phyloP scores from a whole-genome alignment of 2,888 invertebrate species.

The Sericinus montela region DNA sequence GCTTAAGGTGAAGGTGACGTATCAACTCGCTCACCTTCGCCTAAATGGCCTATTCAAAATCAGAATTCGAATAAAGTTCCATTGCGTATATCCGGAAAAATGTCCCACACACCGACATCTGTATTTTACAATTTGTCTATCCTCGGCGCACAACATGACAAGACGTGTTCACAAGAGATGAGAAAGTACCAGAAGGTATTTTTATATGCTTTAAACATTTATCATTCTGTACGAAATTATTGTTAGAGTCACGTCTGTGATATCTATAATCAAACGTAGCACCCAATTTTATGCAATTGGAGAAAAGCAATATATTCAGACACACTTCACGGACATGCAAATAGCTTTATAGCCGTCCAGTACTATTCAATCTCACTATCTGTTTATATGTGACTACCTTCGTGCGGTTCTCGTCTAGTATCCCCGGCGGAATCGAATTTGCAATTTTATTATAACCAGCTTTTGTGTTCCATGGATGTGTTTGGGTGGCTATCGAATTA shows the following conservation, averaged over 20 bases:
- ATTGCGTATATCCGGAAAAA: not conserved
- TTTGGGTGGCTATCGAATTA: slow-evolving; percentile 12
- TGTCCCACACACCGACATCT: slow-evolving; percentile 41
- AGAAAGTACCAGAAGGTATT: too few species aligned
- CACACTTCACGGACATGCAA: not conserved
- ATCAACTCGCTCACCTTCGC: slow-evolving; percentile 7
- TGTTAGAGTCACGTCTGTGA: too few species aligned
- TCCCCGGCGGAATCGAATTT: slow-evolving; percentile 51
- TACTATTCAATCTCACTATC: slow-evolving; percentile 70
- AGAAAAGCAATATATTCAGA: not conserved
- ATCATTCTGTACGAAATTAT: too few species aligned
- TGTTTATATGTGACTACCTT: slow-evolving; percentile 70
- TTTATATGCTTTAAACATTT: too few species aligned
- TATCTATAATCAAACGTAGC: not conserved
- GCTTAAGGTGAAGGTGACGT: slow-evolving; percentile 12
- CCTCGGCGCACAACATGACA: slow-evolving; percentile 5
- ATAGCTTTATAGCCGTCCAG: slow-evolving; percentile 52
- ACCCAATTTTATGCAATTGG: not conserved
- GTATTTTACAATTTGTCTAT: too few species aligned
- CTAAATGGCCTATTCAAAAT: not conserved
- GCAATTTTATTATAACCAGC: slow-evolving; percentile 29
- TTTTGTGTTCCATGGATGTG: slow-evolving; percentile 14
- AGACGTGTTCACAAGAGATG: too few species aligned
- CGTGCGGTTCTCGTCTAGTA: slow-evolving; percentile 50
- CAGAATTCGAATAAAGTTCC: not conserved